A percentile compares a stretch with the other conserved stretches of the same genome.
Conservation (phyloP, 2,888 invertebrate genomes). For the Mesorhabditis sp. region DNA sequence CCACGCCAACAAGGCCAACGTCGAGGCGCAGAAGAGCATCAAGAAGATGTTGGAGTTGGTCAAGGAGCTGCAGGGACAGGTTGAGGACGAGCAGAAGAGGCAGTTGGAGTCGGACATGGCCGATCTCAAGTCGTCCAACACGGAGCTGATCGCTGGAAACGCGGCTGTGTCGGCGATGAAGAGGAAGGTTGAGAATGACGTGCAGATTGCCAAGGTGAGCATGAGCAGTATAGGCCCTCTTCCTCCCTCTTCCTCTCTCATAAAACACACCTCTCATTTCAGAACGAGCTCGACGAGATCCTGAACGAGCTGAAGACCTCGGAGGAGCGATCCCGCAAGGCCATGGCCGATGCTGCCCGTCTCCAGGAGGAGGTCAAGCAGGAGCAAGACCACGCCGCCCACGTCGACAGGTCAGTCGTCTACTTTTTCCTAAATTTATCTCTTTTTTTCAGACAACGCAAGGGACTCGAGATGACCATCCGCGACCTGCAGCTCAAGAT, state of each 20-base stretch:
- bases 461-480: slow-evolving; percentile 92
- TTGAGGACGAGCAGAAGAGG: slow-evolving; percentile 81
- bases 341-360: slow-evolving; percentile 95
- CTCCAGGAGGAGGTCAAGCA: slow-evolving; percentile 84
- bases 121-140: slow-evolving; percentile 73
- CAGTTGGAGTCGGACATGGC: slow-evolving; percentile 69
- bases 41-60: slow-evolving; percentile 63
- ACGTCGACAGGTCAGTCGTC: slow-evolving; percentile 81
- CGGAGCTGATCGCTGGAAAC: slow-evolving; percentile 89
- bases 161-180: slow-evolving; percentile 86
- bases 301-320: slow-evolving; percentile 97
- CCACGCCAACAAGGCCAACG: slow-evolving; percentile 84
- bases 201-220: slow-evolving; percentile 47
- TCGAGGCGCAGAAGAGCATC: slow-evolving; percentile 63
- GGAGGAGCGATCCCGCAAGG: slow-evolving; percentile 84
- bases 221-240: slow-evolving; percentile 2
- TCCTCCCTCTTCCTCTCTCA: slow-evolving; percentile 8
- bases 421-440: slow-evolving; percentile 21
- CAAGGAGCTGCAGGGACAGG: slow-evolving; percentile 64
- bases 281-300: slow-evolving; percentile 94
- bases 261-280: slow-evolving; percentile 15
- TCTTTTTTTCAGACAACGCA: slow-evolving; percentile 66
- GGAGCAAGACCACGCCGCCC: slow-evolving; percentile 89
- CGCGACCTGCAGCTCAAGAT: slow-evolving; percentile 95
- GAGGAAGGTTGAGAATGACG: slow-evolving; percentile 63